phyloP scores from a whole-genome alignment of 1,140 invertebrate genomes.

The Calliphora vicina region DNA sequence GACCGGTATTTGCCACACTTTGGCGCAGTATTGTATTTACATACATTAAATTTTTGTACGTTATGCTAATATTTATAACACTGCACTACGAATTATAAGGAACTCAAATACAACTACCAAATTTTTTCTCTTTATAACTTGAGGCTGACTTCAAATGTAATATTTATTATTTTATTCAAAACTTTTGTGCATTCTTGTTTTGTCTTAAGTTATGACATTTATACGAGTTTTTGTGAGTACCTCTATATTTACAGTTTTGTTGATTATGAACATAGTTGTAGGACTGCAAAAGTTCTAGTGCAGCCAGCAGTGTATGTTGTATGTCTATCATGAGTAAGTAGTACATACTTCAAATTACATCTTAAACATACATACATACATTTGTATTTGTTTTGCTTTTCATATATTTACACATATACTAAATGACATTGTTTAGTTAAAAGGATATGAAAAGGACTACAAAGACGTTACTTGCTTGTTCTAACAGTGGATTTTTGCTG shows the following conservation, averaged over 20 bases:
- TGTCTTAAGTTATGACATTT: background rate
- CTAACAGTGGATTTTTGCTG: background rate
- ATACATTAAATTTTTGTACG: background rate
- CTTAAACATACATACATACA: background rate
- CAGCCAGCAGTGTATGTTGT: too few relatives aligned
- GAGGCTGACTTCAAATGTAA: too few relatives aligned
- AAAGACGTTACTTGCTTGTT: background rate
- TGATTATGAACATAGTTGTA: background rate
- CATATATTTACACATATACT: background rate
- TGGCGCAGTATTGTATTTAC: background rate
- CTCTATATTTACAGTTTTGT: background rate
- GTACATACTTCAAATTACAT: background rate
- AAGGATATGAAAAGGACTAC: constrained; percentile 1
- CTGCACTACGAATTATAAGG: background rate
- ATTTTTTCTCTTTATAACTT: background rate
- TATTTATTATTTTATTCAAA: too few relatives aligned
- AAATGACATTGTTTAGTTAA: background rate
- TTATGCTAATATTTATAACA: background rate
- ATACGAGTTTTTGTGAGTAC: background rate
- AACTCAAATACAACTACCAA: background rate
- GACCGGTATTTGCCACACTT: background rate
- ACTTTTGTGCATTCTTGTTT: background rate
- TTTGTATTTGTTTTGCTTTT: background rate
- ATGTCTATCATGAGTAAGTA: too few relatives aligned
- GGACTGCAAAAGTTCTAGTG: background rate